A percentile compares a stretch with the other conserved stretches of the same genome.
These are phyloP conservation scores for Cotesia chilonis DNA, from an alignment of 1,140 invertebrate species.

Conservation along the genomic window DNA sequence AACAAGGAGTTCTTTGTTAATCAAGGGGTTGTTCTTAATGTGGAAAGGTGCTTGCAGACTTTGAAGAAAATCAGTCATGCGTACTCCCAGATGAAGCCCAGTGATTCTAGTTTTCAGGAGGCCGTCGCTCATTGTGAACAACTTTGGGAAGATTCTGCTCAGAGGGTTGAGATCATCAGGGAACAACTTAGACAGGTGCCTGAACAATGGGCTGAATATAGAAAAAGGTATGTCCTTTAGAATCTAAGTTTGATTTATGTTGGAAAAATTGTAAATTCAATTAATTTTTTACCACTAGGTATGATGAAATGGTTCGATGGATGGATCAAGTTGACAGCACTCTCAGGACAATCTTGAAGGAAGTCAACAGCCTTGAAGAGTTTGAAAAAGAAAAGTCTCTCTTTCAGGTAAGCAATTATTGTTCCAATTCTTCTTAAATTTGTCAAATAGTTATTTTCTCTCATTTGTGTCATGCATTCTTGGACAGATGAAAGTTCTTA, in stretches of 20 bases:
- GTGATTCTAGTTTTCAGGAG: slow-evolving; percentile 73
- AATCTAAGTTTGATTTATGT: slow-evolving; percentile 18
- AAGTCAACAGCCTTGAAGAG: slow-evolving; percentile 84
- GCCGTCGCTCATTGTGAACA: slow-evolving; percentile 74
- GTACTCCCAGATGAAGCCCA: slow-evolving; percentile 72
- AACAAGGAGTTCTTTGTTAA: slow-evolving; percentile 82
- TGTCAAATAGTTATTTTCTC: background rate
- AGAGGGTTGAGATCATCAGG: slow-evolving; percentile 76
- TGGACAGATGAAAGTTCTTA: slow-evolving; percentile 52
- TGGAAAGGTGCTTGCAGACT: slow-evolving; percentile 78
- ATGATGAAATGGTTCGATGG: slow-evolving; percentile 86
- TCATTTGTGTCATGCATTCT: slow-evolving; percentile 34
- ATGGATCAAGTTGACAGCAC: slow-evolving; percentile 88
- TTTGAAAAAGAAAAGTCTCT: slow-evolving; percentile 88
- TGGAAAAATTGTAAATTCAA: slow-evolving; percentile 14
- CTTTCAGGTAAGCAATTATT: slow-evolving; percentile 79
- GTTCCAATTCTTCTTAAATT: slow-evolving; percentile 17
- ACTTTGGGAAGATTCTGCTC: slow-evolving; percentile 77
- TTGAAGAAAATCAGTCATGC: slow-evolving; percentile 76
- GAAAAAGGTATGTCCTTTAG: slow-evolving; percentile 71
- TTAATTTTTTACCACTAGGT: slow-evolving; percentile 63
- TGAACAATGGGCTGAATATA: slow-evolving; percentile 88
- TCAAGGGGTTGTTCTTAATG: slow-evolving; percentile 73
- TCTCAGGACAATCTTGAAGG: slow-evolving; percentile 82
- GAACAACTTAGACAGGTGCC: slow-evolving; percentile 86